Conservation (phyloP, 2,888 invertebrate species). For the Acleris cristana region DNA sequence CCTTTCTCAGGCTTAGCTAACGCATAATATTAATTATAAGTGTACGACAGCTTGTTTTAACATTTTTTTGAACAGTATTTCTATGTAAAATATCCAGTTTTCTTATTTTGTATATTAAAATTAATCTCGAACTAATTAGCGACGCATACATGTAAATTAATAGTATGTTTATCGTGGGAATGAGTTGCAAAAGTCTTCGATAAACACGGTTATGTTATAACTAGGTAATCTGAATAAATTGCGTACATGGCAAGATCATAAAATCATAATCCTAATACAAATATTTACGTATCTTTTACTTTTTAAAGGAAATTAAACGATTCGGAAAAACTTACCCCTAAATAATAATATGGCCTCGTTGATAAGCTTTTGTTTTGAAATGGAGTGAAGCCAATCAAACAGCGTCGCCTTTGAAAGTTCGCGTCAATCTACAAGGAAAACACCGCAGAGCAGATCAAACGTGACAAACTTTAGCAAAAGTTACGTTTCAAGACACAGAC, state of each 20-base stretch:
- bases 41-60: slow-evolving; percentile 10
- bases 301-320: slow-evolving; percentile 9
- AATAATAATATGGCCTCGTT: slow-evolving; percentile 1
- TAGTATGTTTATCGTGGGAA: background rate
- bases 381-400: slow-evolving; percentile 26
- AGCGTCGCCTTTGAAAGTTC: slow-evolving; percentile 18
- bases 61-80: slow-evolving; percentile 9
- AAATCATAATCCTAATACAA: background rate
- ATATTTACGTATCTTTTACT: background rate
- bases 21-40: slow-evolving; percentile 13
- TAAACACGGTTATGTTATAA: background rate
- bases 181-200: background rate
- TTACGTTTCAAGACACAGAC: background rate
- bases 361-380: slow-evolving; percentile 31
- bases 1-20: background rate
- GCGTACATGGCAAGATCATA: slow-evolving; percentile 2
- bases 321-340: too few species aligned
- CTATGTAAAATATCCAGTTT: too few species aligned
- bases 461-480: slow-evolving; percentile 17
- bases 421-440: slow-evolving; percentile 30
- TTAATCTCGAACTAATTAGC: too few species aligned
- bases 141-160: too few species aligned
- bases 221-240: slow-evolving; percentile 15
- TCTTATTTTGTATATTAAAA: too few species aligned
- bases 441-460: slow-evolving; percentile 25